These are phyloP conservation scores for Drosophila serrata DNA, from an alignment of 1,140 invertebrate species.

Conservation along the genomic window DNA sequence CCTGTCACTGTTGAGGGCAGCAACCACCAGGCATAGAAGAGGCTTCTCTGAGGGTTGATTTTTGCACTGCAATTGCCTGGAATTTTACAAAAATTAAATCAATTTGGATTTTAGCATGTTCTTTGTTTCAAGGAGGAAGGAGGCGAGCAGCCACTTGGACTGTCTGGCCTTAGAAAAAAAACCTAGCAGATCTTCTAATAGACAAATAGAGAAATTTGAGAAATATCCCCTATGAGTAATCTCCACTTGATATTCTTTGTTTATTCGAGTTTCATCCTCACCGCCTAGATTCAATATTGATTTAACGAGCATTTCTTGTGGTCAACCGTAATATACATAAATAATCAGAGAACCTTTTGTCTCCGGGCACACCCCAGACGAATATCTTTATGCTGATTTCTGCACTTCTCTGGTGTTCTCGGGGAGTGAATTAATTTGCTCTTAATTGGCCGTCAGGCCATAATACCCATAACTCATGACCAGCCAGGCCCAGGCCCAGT, in stretches of 20 bases:
- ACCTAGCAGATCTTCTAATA: background rate
- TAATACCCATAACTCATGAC: constrained; percentile 28
- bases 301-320: constrained; percentile 25
- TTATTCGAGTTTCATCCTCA: background rate
- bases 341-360: constrained; percentile 25
- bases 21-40: constrained; percentile 21
- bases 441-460: constrained; percentile 37
- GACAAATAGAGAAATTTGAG: background rate
- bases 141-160: constrained; percentile 4
- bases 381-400: constrained; percentile 28
- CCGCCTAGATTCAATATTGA: constrained; percentile 11
- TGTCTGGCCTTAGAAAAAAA: constrained; percentile 7
- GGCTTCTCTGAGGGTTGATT: constrained; percentile 33
- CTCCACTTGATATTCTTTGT: background rate
- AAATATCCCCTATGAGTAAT: background rate
- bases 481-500: constrained; percentile 32
- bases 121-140: background rate
- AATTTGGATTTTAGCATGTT: constrained; percentile 55
- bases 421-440: constrained; percentile 42
- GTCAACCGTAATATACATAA: constrained; percentile 14
- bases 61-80: constrained; percentile 36
- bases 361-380: constrained; percentile 29
- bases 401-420: constrained; percentile 13
- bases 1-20: too few species aligned
- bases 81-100: constrained; percentile 55